These are phyloP conservation scores for Hydropotes inermis DNA, from an alignment of 2,113 vertebrate genomes.

Conservation along the genomic window DNA sequence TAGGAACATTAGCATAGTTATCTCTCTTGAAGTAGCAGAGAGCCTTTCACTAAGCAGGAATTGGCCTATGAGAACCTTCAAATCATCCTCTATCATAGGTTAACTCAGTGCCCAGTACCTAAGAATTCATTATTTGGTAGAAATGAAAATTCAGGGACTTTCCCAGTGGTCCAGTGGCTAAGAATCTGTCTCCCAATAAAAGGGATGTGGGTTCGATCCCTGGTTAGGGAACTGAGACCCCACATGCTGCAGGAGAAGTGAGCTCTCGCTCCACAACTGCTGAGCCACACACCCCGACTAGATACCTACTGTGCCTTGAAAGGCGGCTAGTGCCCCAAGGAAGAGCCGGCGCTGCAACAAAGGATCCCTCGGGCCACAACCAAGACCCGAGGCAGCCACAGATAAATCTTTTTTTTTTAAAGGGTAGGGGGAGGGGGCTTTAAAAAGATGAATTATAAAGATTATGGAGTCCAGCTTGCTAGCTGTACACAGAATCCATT, in stretches of 20 bases:
- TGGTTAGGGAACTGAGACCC: neutral
- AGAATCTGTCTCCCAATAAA: neutral
- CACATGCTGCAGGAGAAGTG: neutral
- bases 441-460: neutral
- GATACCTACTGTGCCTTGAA: neutral
- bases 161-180: neutral
- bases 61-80: neutral
- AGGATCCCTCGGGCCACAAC: neutral
- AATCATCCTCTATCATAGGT: neutral
- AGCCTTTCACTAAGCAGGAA: neutral
- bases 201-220: neutral
- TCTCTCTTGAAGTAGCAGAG: neutral
- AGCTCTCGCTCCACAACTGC: neutral
- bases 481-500: neutral
- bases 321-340: accelerated
- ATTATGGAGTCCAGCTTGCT: neutral
- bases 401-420: neutral
- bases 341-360: accelerated
- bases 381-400: neutral
- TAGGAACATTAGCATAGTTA: neutral
- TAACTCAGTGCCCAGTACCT: neutral
- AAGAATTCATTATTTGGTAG: neutral
- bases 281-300: neutral
- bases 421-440: accelerated
- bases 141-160: neutral